phyloP scores from a whole-genome alignment of 2,113 vertebrate genomes.

The Aramus guarauna region DNA sequence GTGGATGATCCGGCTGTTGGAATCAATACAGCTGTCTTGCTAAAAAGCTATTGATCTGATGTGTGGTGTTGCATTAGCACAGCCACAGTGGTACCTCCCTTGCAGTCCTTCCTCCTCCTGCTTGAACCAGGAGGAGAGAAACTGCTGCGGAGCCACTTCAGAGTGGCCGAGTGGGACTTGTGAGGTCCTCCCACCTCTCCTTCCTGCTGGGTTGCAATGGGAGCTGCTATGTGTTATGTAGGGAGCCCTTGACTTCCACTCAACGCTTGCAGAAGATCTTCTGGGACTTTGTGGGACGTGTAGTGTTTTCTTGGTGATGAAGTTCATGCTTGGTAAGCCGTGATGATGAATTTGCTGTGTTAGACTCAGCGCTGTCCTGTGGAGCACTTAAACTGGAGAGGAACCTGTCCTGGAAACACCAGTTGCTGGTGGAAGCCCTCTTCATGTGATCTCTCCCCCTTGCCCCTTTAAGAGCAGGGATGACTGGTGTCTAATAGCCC shows the following conservation, averaged over 20 bases:
- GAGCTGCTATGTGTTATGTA: neutral
- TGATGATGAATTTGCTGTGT: neutral
- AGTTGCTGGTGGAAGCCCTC: neutral
- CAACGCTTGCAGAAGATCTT: neutral
- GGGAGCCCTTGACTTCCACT: neutral
- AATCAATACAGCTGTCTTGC: neutral
- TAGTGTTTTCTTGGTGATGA: rapidly evolving
- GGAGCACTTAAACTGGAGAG: neutral
- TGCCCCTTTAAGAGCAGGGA: neutral
- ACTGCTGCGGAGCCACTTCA: neutral
- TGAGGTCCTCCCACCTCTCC: neutral
- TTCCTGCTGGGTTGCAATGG: neutral
- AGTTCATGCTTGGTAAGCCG: rapidly evolving
- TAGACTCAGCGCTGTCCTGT: neutral
- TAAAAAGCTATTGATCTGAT: neutral
- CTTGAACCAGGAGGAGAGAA: neutral
- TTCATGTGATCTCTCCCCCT: rapidly evolving
- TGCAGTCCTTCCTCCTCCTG: neutral
- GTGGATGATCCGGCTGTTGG: rapidly evolving
- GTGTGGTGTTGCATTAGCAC: neutral
- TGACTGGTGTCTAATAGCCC: neutral
- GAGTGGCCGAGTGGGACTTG: neutral
- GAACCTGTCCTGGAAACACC: neutral
- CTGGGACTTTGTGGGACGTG: neutral
- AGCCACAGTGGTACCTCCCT: neutral